Evolutionary conservation across 2,888 invertebrate species (phyloP).

Genomic region (Xylota sylvarum): DNA sequence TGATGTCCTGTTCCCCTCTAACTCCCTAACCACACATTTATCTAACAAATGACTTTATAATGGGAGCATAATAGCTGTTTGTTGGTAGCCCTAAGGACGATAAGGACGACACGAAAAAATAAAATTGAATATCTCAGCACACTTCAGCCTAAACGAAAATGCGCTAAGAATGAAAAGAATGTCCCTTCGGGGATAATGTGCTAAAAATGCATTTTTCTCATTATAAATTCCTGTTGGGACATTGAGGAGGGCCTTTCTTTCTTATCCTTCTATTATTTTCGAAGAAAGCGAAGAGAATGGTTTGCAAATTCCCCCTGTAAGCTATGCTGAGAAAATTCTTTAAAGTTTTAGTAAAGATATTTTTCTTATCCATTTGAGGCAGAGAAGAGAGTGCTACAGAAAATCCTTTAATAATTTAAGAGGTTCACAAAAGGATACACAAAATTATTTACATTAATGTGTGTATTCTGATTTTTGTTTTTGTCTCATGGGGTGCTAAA

Average conservation of each 20-base stretch:
- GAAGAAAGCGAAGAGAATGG: constrained; percentile 6
- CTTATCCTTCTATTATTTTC: constrained; percentile 47
- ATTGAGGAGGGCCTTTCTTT: constrained; percentile 28
- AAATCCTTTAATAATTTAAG: constrained; percentile 16
- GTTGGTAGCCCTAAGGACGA: constrained; percentile 46
- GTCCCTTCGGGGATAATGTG: constrained; percentile 53
- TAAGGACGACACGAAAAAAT: constrained; percentile 35
- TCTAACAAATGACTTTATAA: constrained; percentile 71
- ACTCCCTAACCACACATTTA: constrained; percentile 32
- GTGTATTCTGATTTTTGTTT: no score
- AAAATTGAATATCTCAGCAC: constrained; percentile 66
- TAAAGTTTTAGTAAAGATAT: constrained; percentile 16
- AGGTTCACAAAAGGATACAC: neutral
- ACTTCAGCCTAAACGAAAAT: constrained; percentile 56
- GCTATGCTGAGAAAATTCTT: constrained; percentile 9
- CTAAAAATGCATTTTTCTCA: constrained; percentile 71
- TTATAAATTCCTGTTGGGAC: constrained; percentile 53
- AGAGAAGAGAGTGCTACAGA: neutral
- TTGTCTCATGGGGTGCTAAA: constrained; percentile 3
- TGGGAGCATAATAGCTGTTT: constrained; percentile 67
- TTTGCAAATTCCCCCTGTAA: constrained; percentile 9
- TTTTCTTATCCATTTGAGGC: neutral
- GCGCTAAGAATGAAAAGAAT: constrained; percentile 62
- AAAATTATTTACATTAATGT: constrained; percentile 31
- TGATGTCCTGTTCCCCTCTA: neutral